Conservation (phyloP, 2,888 invertebrate species). For the Tipula vernalis region DNA sequence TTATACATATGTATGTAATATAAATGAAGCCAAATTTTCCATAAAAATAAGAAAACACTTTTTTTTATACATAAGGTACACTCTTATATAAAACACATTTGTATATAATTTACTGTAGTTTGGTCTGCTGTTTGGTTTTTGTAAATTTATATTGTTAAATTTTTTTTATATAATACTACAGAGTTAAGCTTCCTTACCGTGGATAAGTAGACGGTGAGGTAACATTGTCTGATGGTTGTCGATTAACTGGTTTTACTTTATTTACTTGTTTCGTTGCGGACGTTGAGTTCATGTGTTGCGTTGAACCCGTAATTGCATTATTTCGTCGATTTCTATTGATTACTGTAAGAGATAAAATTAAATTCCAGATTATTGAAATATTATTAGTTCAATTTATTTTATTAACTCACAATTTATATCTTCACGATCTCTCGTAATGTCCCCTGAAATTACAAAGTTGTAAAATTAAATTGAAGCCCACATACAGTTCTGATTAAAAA, state of each 20-base stretch:
- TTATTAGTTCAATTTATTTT: background rate
- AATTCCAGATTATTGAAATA: background rate
- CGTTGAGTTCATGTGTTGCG: conserved; percentile 49
- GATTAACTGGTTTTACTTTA: conserved; percentile 78
- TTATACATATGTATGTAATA: background rate
- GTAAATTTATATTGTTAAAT: background rate
- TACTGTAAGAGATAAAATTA: conserved; percentile 40
- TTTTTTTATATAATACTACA: background rate
- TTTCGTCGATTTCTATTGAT: conserved; percentile 64
- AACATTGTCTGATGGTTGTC: conserved; percentile 61
- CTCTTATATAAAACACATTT: too few species aligned
- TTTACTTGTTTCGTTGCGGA: conserved; percentile 71
- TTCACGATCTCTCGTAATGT: conserved; percentile 60
- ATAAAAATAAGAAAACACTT: background rate
- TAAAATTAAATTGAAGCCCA: conserved; percentile 10
- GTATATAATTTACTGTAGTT: background rate
- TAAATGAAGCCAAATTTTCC: background rate
- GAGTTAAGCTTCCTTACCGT: conserved; percentile 31
- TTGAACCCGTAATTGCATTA: conserved; percentile 21
- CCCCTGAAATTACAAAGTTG: conserved; percentile 44
- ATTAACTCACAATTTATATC: conserved; percentile 60
- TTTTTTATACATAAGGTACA: background rate
- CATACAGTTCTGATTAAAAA: background rate
- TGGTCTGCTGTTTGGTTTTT: background rate
- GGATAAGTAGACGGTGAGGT: conserved; percentile 56